Evolutionary conservation across 2,888 invertebrate genomes (phyloP), one percentile per base, ranked within the genome.

Genomic region (Bhutanitis thaidina): DNA sequence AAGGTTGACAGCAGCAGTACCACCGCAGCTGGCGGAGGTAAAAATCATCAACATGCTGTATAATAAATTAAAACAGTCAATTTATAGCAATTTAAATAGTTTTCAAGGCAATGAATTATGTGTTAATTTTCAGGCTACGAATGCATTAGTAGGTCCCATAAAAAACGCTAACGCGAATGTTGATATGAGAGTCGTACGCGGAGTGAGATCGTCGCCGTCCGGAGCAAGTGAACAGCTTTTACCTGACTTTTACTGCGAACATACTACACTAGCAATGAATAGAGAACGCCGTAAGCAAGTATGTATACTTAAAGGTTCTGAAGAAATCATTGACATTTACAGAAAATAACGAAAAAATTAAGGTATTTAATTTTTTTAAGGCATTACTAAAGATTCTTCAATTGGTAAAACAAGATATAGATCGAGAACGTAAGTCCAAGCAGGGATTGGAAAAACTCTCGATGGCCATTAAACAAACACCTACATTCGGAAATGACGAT

Each of bases 211-310:
- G 12, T 92, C 92, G 7, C 91, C 92, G 0, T 90, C 91, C 32
- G 92, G 91, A 0, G 90, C 92, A 40, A 91, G 91, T 60, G 97
- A 98, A 71, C 97, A 98, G 77, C 90, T 97, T 46, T 84, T 98
- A 56, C 96, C 98, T 0, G 97, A 98, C 82, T 97, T 97, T 88
- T 98, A 97, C 83, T 97, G 98, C 65, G 98, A 98, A 76, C 98
- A 98, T 82, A 94, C 96, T 59, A 96, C 96, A 1, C 91, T 97
- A 64, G 95, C 96, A 25, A 98, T 98, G 97, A 97, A 98, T 77
- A 91, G 93, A 47, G 97, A 97, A 69, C 90, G 98, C 55, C 91
- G 98, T 66, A 96, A 95, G 85, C 94, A 95, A 86, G 93, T 93
- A 54, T 39, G 45, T 43, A 32, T 8, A 27, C 1, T 27, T 7